phyloP scores from a whole-genome alignment of 2,113 vertebrate species.

The Psammodynastes pulverulentus region DNA sequence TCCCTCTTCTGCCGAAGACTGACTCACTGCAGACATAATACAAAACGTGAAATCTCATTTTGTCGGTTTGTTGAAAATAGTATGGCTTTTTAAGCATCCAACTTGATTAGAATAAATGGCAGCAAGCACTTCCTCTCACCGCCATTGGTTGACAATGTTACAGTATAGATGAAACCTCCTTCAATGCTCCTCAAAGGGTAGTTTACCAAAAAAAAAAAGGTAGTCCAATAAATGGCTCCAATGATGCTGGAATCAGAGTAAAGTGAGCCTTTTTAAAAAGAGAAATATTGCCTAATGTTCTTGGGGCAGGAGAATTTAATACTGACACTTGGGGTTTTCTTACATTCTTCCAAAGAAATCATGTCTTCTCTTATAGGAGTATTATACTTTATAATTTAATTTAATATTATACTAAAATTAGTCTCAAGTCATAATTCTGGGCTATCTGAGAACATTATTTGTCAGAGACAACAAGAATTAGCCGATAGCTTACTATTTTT shows the following conservation, averaged over 20 bases:
- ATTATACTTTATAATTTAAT: background rate
- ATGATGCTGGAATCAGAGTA: background rate
- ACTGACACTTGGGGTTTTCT: background rate
- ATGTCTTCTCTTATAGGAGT: background rate
- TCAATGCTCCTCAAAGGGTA: background rate
- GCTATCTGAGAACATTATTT: background rate
- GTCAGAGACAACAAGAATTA: background rate
- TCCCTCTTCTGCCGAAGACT: background rate
- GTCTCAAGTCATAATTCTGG: background rate
- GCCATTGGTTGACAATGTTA: background rate
- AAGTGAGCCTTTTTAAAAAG: background rate
- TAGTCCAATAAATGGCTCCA: background rate
- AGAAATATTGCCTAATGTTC: background rate
- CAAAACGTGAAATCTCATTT: background rate
- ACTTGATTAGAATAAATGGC: background rate
- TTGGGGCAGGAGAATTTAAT: background rate
- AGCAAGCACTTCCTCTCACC: background rate
- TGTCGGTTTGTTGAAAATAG: background rate
- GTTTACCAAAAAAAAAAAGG: slow-evolving; percentile 16
- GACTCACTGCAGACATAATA: background rate
- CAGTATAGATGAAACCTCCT: background rate
- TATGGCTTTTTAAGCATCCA: background rate
- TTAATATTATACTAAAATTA: background rate
- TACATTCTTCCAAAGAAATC: background rate
- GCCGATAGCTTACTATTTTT: background rate